Percentiles rank a stretch among this genome's conserved stretches.
Conservation (phyloP, 2,797 vertebrate genomes). For the Gymnoscopelus braueri region DNA sequence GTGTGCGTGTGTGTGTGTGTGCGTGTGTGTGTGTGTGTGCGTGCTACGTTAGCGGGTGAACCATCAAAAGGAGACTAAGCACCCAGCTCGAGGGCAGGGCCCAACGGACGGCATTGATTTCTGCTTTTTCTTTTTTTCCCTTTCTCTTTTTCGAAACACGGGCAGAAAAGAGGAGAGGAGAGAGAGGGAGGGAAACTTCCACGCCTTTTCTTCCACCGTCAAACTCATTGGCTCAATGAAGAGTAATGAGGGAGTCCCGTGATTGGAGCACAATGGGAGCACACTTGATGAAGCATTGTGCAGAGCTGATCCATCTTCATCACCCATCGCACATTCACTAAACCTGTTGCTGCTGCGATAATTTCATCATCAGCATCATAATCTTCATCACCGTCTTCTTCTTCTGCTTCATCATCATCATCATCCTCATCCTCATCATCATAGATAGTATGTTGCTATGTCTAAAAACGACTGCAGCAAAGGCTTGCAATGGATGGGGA, state of each 20-base stretch:
- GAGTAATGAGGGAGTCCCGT: constrained; percentile 71
- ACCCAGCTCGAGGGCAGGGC: constrained; percentile 57
- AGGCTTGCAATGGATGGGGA: no score
- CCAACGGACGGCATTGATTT: constrained; percentile 76
- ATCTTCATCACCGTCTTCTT: constrained; percentile 24
- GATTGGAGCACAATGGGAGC: constrained; percentile 75
- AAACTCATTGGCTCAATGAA: constrained; percentile 72
- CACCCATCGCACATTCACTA: constrained; percentile 11
- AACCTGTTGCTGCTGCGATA: constrained; percentile 52
- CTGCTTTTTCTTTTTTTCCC: constrained; percentile 32
- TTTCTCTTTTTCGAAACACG: not conserved
- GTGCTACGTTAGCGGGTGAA: not conserved
- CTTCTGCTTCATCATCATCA: constrained; percentile 6
- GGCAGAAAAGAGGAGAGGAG: not conserved
- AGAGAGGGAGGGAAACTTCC: constrained; percentile 52
- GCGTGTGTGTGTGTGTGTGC: constrained; percentile 14
- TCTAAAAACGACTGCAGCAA: no score
- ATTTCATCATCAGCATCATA: constrained; percentile 46
- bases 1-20: constrained; percentile 31
- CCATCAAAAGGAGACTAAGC: constrained; percentile 64
- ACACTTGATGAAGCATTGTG: constrained; percentile 78
- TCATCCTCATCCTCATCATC: not conserved
- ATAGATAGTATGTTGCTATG: not conserved
- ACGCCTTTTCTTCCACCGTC: constrained; percentile 66
- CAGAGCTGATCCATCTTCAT: constrained; percentile 74